Evolutionary conservation across 2,113 vertebrate species (phyloP).

Genomic region (Lycocorax pyrrhopterus): DNA sequence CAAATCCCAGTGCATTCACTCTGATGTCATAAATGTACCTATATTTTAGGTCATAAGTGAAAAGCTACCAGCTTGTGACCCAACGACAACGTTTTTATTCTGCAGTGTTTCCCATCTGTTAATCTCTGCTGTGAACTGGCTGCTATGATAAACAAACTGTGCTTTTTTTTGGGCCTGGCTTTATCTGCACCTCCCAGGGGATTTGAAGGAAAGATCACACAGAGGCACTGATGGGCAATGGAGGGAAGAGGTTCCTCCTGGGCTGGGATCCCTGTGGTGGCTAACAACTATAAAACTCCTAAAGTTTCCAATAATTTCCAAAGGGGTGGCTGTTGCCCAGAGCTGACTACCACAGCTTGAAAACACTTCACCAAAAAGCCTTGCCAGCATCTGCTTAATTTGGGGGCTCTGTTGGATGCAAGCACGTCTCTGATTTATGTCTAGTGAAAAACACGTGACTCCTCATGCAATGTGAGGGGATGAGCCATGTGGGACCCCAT

Average conservation of each 20-base stretch:
- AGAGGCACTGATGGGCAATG: fast-evolving
- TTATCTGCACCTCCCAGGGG: neutral
- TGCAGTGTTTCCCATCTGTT: neutral
- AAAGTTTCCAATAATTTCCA: neutral
- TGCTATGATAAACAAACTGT: neutral
- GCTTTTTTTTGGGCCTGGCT: neutral
- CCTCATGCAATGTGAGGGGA: fast-evolving
- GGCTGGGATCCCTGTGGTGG: neutral
- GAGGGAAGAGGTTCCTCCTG: neutral
- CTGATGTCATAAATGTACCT: neutral
- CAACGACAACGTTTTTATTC: neutral
- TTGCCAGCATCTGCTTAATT: neutral
- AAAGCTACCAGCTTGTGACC: neutral
- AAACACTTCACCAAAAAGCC: neutral
- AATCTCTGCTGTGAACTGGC: neutral
- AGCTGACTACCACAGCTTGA: neutral
- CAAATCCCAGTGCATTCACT: neutral
- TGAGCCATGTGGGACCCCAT: neutral
- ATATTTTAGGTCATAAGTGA: neutral
- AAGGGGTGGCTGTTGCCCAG: neutral
- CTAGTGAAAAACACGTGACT: neutral
- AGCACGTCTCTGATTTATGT: neutral
- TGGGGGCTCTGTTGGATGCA: neutral
- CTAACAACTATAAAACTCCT: neutral
- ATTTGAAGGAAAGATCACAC: neutral